Base-by-base conservation (phyloP, 2,888 invertebrate species). In the Acleris literana region DNA sequence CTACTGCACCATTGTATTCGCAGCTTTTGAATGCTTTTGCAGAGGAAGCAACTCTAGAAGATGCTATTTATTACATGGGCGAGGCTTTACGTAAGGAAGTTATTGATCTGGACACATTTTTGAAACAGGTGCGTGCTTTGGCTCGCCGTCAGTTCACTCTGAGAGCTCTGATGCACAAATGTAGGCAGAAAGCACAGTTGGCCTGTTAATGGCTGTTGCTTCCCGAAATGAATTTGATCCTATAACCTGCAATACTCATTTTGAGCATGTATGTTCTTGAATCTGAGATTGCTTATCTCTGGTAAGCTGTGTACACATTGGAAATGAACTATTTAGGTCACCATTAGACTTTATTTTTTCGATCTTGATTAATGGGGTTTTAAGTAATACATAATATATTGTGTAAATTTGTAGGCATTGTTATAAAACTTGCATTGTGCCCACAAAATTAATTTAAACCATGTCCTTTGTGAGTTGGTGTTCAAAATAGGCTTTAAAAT, bases 31-130 rank as follows among this genome's bases (percentile, higher is more conserved):
- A 97, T 88, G 96, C 98, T 52, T 99, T 97, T 93, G 98, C 98
- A 58, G 99, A 99, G 88, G 99, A 99, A 93, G 98, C 99, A 70
- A 99, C 99, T 17, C 95, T 97, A 61, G 99, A 99, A 93, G 99
- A 99, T 93, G 97, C 99, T 69, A 98, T 99, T 82, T 99, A 99
- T 86, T 99, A 98, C 84, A 95, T 99, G 90, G 99, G 99, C 9
- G 98, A 99, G 92, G 99, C 98, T 11, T 88, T 99, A 69, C 94
- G 98, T 71, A 96, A 97, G 76, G 96, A 97, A 69, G 97, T 98
- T 7, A 97, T 99, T 80, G 99, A 99, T 92, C 92, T 99, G 79
- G 99, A 99, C 82, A 96, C 97, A 63, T 99, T 99, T 92, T 94
- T 99, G 77, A 99, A 99, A 91, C 97, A 99, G 93, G 98, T 99